Base-by-base conservation (phyloP, 2,113 vertebrate genomes). In the Shinisaurus crocodilurus region DNA sequence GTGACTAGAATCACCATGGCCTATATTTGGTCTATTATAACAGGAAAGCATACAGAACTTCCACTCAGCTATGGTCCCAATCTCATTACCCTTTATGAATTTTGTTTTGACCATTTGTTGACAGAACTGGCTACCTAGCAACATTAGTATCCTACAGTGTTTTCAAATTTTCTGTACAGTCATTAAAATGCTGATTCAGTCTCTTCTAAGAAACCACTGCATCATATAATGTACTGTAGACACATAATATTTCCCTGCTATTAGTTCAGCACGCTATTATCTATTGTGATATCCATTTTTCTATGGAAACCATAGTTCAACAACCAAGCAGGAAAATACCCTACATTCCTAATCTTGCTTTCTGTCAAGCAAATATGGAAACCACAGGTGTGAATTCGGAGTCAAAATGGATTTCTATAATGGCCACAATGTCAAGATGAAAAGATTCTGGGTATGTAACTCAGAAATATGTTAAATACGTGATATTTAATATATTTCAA, bases 141-240 rank as follows among this genome's bases (percentile, higher is more conserved):
- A 34, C 2, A 6, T 27, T 3, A 86, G 45, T 15, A 83, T 90
- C 43, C 70, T 77, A n/a, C 37, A n/a, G 27, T 76, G 54, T 3
- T 85, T 74, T 80, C 67, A 85, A 89, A 23, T 20, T 6, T 60
- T 81, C 85, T 63, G 90, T 76, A 48, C n/a, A 34, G 27, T 87
- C 88, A 89, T 89, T 32, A 85, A 83, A 92, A 92, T 81, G 89
- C 48, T 91, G 74, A 90, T 50, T 15, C 92, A 79, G 72, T 13
- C 77, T 91, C 45, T 60, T 94, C n/a, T 89, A 37, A 88, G 32
- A 88, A 8, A 82, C 3, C 83, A 67, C 37, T 60, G n/a, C 0
- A 74, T 12, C 85, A 27, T 2, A 40, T 48, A 91, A 89, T 4
- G 92, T 27, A 65, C 15, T 37, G 32, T 80, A 76, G 0, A 77